Evolutionary conservation across 1,140 invertebrate genomes (phyloP).

Genomic region (Lutraria rhynchaena): DNA sequence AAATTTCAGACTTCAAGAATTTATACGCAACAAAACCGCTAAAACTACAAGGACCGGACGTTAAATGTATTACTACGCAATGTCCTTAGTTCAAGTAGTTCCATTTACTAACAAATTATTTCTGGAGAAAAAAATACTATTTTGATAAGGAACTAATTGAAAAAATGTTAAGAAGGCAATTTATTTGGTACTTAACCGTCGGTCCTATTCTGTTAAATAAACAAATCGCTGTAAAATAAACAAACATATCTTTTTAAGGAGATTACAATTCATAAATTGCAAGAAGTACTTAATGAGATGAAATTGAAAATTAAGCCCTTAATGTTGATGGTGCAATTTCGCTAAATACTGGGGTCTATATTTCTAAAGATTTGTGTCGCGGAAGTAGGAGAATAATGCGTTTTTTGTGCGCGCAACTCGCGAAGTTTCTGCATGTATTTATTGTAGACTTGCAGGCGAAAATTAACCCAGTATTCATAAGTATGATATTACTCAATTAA

Average conservation of each 20-base stretch:
- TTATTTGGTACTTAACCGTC: conserved; percentile 19
- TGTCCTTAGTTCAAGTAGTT: conserved; percentile 38
- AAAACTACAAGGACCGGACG: conserved; percentile 18
- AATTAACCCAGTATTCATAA: no score
- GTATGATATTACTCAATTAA: no score
- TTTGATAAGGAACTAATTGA: conserved; percentile 42
- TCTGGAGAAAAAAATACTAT: background rate
- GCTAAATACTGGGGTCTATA: no score
- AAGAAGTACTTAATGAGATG: background rate
- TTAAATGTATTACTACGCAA: conserved; percentile 34
- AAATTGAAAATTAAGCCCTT: background rate
- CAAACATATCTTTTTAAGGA: background rate
- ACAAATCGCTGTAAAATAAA: conserved; percentile 22
- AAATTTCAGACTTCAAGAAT: no score
- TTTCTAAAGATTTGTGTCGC: no score
- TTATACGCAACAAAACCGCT: no score
- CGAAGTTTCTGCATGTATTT: no score
- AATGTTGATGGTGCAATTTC: no score
- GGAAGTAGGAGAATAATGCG: no score
- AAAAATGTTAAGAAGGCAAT: conserved; percentile 30
- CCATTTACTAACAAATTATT: conserved; percentile 23
- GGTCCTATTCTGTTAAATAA: conserved; percentile 14
- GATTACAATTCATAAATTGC: conserved; percentile 1
- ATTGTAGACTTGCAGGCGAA: no score
- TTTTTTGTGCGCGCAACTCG: no score